Evolutionary conservation across 2,797 vertebrate genomes (phyloP), one percentile per base, ranked within the genome.

Genomic region (Notamacropus eugenii): DNA sequence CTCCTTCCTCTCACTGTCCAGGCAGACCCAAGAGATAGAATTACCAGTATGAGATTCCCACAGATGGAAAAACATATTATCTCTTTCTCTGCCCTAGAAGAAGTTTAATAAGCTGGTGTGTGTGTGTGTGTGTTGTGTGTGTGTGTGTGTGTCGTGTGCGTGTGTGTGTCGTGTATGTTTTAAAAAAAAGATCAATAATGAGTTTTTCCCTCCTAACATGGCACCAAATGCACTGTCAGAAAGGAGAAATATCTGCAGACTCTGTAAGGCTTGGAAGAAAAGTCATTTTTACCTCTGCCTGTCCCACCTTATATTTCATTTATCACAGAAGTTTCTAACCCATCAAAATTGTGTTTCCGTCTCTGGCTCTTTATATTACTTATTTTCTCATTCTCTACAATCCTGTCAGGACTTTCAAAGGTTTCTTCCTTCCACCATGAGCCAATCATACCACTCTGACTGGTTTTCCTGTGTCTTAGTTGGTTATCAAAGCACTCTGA

Each of bases 401-500:
- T 54, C 90, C 29, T 91, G 11, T 55, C 94, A 5, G 67, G 93
- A 93, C 4, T 98, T 95, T 93, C 93, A 97, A 90, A 97, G 31
- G 59, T 94, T 97, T 93, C 94, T 93, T 87, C 27, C 19, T 56
- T 97, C 96, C 94, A 96, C 56, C 82, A 94, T 62, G 91, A 90
- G 93, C 95, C 93, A 95, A 0, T 0, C 56, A 93, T 40, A 90
- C 24, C 50, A 54, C 28, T 52, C 29, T 0, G 34, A 55, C 56
- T 95, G 93, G 93, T 94, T 92, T 96, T 55, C 92, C 92, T 97
- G 46, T 1, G 5, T 67, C 34, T 52, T 52, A 59, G 91, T 55
- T 91, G 92, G 87, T 52, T 57, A 96, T 97, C 93, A 95, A 97
- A 97, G 90, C n/a, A 96, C 52, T 4, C 16, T 9, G 0, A 98